A percentile compares a stretch with the other conserved stretches of the same genome.
phyloP scores from a whole-genome alignment of 2,797 vertebrate genomes.

The Pogonophryne albipinna region DNA sequence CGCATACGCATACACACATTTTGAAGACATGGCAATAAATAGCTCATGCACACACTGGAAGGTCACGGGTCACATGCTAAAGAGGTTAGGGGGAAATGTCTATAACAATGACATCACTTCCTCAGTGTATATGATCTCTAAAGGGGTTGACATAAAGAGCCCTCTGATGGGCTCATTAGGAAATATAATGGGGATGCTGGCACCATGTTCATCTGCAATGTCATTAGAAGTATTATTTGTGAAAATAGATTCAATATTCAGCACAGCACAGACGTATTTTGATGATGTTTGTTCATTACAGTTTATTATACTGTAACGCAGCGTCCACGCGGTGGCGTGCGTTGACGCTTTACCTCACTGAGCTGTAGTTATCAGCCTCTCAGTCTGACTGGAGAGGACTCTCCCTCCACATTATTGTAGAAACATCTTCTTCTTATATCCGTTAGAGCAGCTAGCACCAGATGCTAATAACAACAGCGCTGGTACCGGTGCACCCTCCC shows the following conservation, averaged over 20 bases:
- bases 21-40: slow-evolving; percentile 46
- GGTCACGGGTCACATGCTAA: slow-evolving; percentile 58
- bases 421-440: too few species aligned
- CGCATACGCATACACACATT: slow-evolving; percentile 7
- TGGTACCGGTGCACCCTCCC: too few species aligned
- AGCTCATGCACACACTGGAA: slow-evolving; percentile 18
- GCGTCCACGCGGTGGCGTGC: too few species aligned
- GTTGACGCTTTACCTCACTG: too few species aligned
- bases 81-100: slow-evolving; percentile 28
- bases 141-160: slow-evolving; percentile 28
- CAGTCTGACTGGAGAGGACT: too few species aligned
- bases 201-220: slow-evolving; percentile 2
- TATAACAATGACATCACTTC: slow-evolving; percentile 53
- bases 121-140: slow-evolving; percentile 25
- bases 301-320: background rate
- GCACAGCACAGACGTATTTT: background rate
- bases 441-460: too few species aligned
- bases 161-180: slow-evolving; percentile 14
- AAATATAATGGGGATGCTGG: slow-evolving; percentile 6
- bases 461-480: too few species aligned
- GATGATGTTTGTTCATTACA: background rate
- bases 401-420: too few species aligned
- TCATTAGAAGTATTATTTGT: background rate
- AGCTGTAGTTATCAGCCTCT: too few species aligned
- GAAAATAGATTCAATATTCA: background rate